phyloP scores from a whole-genome alignment of 2,113 vertebrate species.

The Xiphophorus maculatus region DNA sequence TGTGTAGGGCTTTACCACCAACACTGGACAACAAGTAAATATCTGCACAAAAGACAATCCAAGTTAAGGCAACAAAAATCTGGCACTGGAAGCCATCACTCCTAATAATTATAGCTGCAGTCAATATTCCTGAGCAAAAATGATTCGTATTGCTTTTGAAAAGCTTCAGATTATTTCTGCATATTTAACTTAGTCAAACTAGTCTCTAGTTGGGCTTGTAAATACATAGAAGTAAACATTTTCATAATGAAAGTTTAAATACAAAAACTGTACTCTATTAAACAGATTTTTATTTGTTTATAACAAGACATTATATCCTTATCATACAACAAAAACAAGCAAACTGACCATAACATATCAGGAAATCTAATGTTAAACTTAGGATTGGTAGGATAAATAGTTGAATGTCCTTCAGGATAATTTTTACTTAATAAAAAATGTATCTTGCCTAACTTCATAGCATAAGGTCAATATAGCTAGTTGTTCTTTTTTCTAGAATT shows the following conservation, averaged over 20 bases:
- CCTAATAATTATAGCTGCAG: background rate
- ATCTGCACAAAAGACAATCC: background rate
- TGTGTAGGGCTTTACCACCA: conserved; percentile 3
- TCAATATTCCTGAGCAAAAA: background rate
- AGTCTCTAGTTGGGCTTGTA: too few relatives aligned
- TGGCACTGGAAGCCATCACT: background rate
- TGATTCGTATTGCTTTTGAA: too few relatives aligned
- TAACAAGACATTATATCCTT: too few relatives aligned
- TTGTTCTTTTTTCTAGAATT: background rate
- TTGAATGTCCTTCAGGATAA: background rate
- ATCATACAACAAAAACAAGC: too few relatives aligned
- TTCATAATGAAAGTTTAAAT: too few relatives aligned
- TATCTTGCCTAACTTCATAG: background rate
- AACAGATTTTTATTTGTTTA: too few relatives aligned
- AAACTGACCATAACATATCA: background rate
- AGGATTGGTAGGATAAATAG: background rate
- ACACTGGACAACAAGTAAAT: conserved; percentile 8
- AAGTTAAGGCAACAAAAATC: background rate
- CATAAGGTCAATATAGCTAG: background rate
- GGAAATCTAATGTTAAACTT: background rate
- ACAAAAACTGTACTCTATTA: too few relatives aligned
- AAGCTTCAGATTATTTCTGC: too few relatives aligned
- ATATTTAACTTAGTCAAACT: too few relatives aligned
- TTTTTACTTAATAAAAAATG: background rate
- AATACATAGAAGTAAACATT: too few relatives aligned